Evolutionary conservation across 2,888 invertebrate genomes (phyloP).

Genomic region (Melanotus villosus): DNA sequence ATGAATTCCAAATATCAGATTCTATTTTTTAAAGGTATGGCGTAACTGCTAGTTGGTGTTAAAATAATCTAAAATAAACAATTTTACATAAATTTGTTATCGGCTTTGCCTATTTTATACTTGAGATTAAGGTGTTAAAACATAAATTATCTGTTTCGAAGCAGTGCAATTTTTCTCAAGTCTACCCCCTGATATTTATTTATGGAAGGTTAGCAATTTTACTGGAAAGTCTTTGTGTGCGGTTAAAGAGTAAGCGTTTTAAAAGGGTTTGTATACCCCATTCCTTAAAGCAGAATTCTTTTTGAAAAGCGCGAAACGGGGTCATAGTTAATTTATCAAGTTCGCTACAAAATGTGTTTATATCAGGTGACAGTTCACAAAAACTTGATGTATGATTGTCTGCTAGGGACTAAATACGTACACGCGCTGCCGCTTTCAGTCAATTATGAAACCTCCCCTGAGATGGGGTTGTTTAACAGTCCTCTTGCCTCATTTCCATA

Average conservation of each 20-base stretch:
- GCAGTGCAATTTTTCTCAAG: too few relatives aligned
- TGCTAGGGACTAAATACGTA: slow-evolving; percentile 47
- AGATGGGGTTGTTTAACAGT: slow-evolving; percentile 51
- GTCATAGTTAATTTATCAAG: slow-evolving; percentile 45
- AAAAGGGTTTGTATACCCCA: neutral
- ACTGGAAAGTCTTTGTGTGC: neutral
- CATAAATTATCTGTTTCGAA: too few relatives aligned
- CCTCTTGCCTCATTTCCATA: slow-evolving; percentile 53
- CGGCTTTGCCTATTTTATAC: too few relatives aligned
- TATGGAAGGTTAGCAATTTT: too few relatives aligned
- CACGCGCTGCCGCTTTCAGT: slow-evolving; percentile 50
- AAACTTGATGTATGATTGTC: slow-evolving; percentile 50
- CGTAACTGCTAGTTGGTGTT: too few relatives aligned
- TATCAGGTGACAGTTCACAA: slow-evolving; percentile 49
- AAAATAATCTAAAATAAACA: too few relatives aligned
- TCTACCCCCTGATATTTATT: too few relatives aligned
- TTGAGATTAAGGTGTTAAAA: too few relatives aligned
- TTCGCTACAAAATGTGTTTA: slow-evolving; percentile 46
- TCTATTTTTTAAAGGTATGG: too few relatives aligned
- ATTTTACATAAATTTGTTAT: too few relatives aligned
- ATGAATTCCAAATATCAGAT: too few relatives aligned
- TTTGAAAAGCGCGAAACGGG: slow-evolving; percentile 25
- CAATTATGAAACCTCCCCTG: slow-evolving; percentile 51
- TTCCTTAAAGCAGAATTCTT: slow-evolving; percentile 25
- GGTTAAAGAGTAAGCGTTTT: neutral